Conservation (phyloP, 2,888 invertebrate genomes). For the Andrena fulva region DNA sequence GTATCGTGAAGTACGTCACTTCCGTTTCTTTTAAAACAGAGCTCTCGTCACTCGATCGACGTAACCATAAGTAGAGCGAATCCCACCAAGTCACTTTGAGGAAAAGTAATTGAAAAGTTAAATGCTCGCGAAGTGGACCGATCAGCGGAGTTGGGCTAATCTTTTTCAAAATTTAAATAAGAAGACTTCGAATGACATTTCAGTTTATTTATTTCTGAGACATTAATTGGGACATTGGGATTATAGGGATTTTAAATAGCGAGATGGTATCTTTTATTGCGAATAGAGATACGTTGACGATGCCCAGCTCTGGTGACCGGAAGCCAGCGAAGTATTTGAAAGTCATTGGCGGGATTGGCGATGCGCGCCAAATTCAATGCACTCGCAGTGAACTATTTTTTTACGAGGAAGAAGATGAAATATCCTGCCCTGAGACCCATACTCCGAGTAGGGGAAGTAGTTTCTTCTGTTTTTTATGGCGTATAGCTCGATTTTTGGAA, state of each 20-base stretch:
- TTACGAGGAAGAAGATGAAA: constrained; percentile 57
- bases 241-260: too few species aligned
- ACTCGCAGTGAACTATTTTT: constrained; percentile 71
- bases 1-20: neutral
- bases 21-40: neutral
- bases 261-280: too few species aligned
- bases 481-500: constrained; percentile 37
- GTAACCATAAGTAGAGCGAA: constrained; percentile 21
- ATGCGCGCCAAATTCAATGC: constrained; percentile 60
- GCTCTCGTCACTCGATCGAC: constrained; percentile 15
- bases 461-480: constrained; percentile 24
- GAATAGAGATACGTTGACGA: neutral
- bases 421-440: constrained; percentile 56
- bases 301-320: neutral
- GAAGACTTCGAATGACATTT: neutral
- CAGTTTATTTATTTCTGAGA: neutral
- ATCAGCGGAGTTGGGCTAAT: neutral
- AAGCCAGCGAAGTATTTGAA: neutral
- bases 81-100: constrained; percentile 10
- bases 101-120: constrained; percentile 6
- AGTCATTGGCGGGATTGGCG: constrained; percentile 30
- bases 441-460: constrained; percentile 35
- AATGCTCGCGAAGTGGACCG: constrained; percentile 25
- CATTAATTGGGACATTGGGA: too few species aligned
- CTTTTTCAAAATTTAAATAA: neutral